Percentiles rank a stretch among this genome's conserved stretches.
Conservation (phyloP, 2,888 invertebrate species). For the Stenodera caucasica region DNA sequence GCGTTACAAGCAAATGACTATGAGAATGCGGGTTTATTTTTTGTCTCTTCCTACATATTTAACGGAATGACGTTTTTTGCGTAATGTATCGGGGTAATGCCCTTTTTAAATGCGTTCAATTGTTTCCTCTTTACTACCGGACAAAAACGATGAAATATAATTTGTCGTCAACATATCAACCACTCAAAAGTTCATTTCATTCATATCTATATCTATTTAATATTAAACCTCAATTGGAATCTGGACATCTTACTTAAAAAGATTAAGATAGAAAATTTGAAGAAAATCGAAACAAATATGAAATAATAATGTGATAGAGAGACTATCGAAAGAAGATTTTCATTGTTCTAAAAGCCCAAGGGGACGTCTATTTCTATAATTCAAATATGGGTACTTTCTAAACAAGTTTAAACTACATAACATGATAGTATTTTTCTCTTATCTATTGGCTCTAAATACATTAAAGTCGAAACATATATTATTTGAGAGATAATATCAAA, state of each 20-base stretch:
- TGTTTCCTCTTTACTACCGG: slow-evolving; percentile 35
- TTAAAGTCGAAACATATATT: slow-evolving; percentile 5
- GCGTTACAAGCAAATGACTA: slow-evolving; percentile 29
- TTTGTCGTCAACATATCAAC: slow-evolving; percentile 7
- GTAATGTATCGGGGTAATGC: slow-evolving; percentile 37
- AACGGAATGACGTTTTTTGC: slow-evolving; percentile 34
- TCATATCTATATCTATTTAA: not conserved
- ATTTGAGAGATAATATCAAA: slow-evolving; percentile 5
- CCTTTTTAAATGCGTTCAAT: slow-evolving; percentile 38
- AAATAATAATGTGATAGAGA: not conserved
- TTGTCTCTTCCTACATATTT: slow-evolving; percentile 35
- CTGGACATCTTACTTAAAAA: not conserved
- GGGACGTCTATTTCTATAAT: slow-evolving; percentile 7
- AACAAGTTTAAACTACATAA: slow-evolving; percentile 3
- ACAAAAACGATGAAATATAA: slow-evolving; percentile 9
- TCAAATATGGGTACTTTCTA: slow-evolving; percentile 8
- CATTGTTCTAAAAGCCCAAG: not conserved
- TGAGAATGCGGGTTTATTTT: slow-evolving; percentile 33
- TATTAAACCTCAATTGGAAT: not conserved
- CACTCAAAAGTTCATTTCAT: not conserved
- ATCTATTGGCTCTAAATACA: not conserved
- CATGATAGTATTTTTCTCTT: slow-evolving; percentile 5
- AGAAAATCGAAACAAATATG: not conserved
- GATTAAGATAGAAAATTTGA: too few species aligned
- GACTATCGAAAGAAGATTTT: not conserved